Base-by-base conservation (phyloP, 2,888 invertebrate genomes). In the Pomacea canaliculata region DNA sequence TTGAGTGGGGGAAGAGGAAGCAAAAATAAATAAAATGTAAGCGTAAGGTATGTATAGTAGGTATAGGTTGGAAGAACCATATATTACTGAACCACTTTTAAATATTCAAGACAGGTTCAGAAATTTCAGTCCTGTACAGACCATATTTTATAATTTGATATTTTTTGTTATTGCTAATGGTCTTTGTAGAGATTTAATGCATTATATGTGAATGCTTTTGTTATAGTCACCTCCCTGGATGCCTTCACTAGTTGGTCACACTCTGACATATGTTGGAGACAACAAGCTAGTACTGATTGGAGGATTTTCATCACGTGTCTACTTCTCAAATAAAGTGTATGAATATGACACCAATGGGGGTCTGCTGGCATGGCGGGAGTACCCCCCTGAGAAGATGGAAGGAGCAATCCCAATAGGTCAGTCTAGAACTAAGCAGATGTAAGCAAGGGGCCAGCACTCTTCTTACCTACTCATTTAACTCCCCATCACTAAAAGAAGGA, bases 231-330 rank as follows among this genome's bases (percentile, higher is more conserved):
- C 76, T 18, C 68, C 77, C 7, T 85, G 82, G 76, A 79, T 87
- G n/a, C 86, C 96, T 0, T 93, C 95, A 0, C 91, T 97, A n/a
- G 96, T 97, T 0, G 97, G 98, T 0, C 97, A 97, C 87, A 96
- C 96, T 0, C 91, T 98, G 77, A 97, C 97, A 0, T 93, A 95
- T 71, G 94, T 95, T 72, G 93, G 94, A 78, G 88, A 94, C 60
- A 83, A 86, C 12, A 88, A 94, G 80, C 92, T 98, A 71, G 93
- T 97, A 74, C 91, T 98, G 18, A 94, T 98, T 79, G 98, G 98
- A 10, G 97, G 97, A 1, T 95, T 96, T 81, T 90, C 91, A 19
- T 77, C 95, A 12, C 93, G 93, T 83, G 92, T 93, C 83, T 96
- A 95, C 49, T 96, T 95, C 89, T 92, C 96, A 94, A 96, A 94